phyloP scores from a whole-genome alignment of 1,140 invertebrate species.

The Lepidostoma basale region DNA sequence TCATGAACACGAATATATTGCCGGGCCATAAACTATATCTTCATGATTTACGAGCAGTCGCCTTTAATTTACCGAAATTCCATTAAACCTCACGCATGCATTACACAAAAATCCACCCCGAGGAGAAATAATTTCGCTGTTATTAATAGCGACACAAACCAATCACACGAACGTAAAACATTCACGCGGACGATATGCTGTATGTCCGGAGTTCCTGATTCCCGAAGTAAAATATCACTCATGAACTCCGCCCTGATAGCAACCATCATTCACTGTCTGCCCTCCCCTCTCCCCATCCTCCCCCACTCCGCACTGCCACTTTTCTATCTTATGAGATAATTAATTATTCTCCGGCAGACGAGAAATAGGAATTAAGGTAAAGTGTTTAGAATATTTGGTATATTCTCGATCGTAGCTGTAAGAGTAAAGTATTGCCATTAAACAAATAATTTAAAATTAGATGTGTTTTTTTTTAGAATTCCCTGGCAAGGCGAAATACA shows the following conservation, averaged over 20 bases:
- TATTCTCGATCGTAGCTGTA: too few relatives aligned
- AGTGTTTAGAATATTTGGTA: not conserved
- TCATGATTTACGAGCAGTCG: not conserved
- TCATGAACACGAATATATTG: too few relatives aligned
- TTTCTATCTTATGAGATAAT: slow-evolving; percentile 18
- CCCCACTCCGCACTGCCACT: too few relatives aligned
- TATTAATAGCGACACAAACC: slow-evolving; percentile 4
- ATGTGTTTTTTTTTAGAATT: too few relatives aligned
- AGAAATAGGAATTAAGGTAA: not conserved
- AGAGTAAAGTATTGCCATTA: too few relatives aligned
- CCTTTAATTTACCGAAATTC: not conserved
- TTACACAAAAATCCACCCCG: not conserved
- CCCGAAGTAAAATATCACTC: slow-evolving; percentile 15
- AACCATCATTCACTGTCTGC: slow-evolving; percentile 10
- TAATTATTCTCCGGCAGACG: slow-evolving; percentile 22
- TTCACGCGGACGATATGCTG: not conserved
- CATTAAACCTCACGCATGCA: not conserved
- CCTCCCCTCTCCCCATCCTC: too few relatives aligned
- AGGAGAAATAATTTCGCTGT: not conserved
- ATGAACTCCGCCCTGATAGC: slow-evolving; percentile 4
- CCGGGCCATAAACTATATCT: too few relatives aligned
- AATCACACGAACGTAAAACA: slow-evolving; percentile 10
- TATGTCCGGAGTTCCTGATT: not conserved
- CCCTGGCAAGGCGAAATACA: too few relatives aligned
- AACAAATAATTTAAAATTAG: too few relatives aligned